Conservation (phyloP, 2,113 vertebrate genomes). For the Saccopteryx bilineata region DNA sequence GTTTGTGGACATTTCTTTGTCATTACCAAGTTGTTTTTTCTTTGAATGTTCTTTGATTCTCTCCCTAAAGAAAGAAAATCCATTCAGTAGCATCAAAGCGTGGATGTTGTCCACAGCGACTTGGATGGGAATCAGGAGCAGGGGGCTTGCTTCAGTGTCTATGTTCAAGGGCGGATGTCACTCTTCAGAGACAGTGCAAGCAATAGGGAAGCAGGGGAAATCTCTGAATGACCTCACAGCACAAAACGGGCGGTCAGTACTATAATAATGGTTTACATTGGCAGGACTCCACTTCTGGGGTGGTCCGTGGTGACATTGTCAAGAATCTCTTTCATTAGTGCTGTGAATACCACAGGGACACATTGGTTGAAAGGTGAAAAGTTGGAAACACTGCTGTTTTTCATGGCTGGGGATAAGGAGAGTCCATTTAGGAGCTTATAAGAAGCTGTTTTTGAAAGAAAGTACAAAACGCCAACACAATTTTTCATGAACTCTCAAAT, state of each 20-base stretch:
- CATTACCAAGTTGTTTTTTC: constrained; percentile 62
- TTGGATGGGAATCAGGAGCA: constrained; percentile 69
- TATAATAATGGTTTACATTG: constrained; percentile 73
- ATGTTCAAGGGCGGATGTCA: constrained; percentile 83
- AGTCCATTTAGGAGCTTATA: constrained; percentile 75
- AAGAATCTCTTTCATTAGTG: constrained; percentile 77
- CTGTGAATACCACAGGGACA: constrained; percentile 72
- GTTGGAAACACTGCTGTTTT: constrained; percentile 80
- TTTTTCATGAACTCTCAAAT: constrained; percentile 73
- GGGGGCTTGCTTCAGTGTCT: constrained; percentile 57
- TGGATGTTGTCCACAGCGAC: constrained; percentile 63
- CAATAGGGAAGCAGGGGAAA: constrained; percentile 67
- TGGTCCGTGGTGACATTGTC: constrained; percentile 60
- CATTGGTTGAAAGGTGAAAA: constrained; percentile 84
- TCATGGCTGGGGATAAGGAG: constrained; percentile 69
- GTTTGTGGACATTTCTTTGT: constrained; percentile 47
- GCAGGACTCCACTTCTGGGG: constrained; percentile 79
- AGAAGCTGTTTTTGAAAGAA: constrained; percentile 74
- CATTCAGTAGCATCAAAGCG: constrained; percentile 84
- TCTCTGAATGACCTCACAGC: constrained; percentile 70
- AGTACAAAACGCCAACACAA: constrained; percentile 60
- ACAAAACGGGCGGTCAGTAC: constrained; percentile 13
- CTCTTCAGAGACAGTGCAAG: constrained; percentile 70
- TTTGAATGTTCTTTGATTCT: constrained; percentile 80
- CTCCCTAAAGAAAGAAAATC: constrained; percentile 63